Evolutionary conservation across 2,888 invertebrate genomes (phyloP).

Genomic region (Drosophila melanosoma): DNA sequence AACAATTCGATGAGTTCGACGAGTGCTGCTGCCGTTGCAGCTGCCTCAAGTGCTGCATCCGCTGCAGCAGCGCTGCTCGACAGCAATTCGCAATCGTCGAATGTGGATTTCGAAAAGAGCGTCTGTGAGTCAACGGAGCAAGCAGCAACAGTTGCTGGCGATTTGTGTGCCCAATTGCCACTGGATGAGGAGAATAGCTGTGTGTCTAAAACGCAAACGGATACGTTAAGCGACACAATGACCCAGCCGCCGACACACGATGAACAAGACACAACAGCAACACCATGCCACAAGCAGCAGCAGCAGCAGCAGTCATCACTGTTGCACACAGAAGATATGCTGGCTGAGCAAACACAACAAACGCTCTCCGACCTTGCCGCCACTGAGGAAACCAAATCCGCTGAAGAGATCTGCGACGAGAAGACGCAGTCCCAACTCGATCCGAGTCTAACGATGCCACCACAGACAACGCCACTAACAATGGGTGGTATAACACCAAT

Average conservation of each 20-base stretch:
- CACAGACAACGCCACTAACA: conserved; percentile 38
- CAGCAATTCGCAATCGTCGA: conserved; percentile 82
- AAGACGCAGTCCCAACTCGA: conserved; percentile 53
- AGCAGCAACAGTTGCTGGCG: conserved; percentile 10
- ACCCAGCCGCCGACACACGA: conserved; percentile 25
- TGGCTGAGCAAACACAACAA: conserved; percentile 65
- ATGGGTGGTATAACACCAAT: conserved; percentile 37
- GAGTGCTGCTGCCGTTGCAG: conserved; percentile 74
- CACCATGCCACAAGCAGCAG: conserved; percentile 39
- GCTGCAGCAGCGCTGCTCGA: conserved; percentile 80
- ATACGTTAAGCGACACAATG: conserved; percentile 45
- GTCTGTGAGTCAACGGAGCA: conserved; percentile 41
- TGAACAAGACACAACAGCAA: conserved; percentile 20
- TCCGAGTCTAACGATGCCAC: conserved; percentile 14
- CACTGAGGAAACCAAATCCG: conserved; percentile 60
- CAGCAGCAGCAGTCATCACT: conserved; percentile 24
- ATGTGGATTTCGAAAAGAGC: conserved; percentile 68
- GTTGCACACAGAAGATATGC: conserved; percentile 45
- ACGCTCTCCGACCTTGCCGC: conserved; percentile 44
- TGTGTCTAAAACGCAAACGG: conserved; percentile 60
- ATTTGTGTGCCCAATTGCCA: conserved; percentile 43
- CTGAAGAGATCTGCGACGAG: conserved; percentile 67
- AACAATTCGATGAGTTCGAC: conserved; percentile 83
- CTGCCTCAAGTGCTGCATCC: conserved; percentile 72
- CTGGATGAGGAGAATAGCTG: conserved; percentile 66